These are phyloP conservation scores for Mustela lutreola DNA, from an alignment of 2,113 vertebrate species.

Conservation along the genomic window DNA sequence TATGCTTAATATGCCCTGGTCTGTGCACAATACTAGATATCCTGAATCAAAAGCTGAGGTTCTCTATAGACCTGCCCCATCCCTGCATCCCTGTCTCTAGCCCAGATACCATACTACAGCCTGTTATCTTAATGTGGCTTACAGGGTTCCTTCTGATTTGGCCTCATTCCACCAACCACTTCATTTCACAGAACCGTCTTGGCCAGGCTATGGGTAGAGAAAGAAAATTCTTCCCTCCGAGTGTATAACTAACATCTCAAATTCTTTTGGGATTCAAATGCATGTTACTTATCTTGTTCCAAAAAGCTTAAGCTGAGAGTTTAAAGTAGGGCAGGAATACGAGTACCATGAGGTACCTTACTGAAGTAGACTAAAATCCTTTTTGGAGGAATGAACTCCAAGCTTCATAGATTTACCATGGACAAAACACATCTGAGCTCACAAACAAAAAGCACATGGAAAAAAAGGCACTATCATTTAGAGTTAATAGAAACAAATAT, in stretches of 20 bases:
- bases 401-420: neutral
- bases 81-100: neutral
- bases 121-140: neutral
- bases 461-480: neutral
- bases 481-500: neutral
- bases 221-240: neutral
- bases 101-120: neutral
- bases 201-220: neutral
- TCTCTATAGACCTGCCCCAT: neutral
- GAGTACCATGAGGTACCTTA: neutral
- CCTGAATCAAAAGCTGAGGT: neutral
- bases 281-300: neutral
- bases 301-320: slow-evolving; percentile 15
- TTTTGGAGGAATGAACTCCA: neutral
- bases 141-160: neutral
- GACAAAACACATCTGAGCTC: neutral
- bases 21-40: neutral
- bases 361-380: neutral
- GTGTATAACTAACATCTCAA: neutral
- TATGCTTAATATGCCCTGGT: neutral
- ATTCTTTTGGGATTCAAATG: neutral
- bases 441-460: neutral
- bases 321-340: neutral
- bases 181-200: slow-evolving; percentile 20
- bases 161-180: neutral